phyloP scores from a whole-genome alignment of 2,888 invertebrate genomes.

The Apodemia mormo region DNA sequence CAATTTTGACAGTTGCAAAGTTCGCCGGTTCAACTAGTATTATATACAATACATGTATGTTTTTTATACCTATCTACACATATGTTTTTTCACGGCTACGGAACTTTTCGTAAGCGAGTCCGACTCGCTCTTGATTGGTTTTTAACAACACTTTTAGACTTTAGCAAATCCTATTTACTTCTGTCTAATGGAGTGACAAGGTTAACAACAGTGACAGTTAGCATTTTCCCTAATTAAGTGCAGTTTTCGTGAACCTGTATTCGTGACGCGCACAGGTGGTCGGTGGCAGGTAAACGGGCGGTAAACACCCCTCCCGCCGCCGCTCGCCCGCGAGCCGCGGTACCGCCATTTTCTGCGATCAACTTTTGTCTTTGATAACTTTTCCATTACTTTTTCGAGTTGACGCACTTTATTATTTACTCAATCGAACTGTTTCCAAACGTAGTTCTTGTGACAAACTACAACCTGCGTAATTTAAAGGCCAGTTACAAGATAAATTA shows the following conservation, averaged over 20 bases:
- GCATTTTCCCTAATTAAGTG: constrained; percentile 14
- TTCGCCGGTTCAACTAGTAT: no score
- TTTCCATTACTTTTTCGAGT: constrained; percentile 11
- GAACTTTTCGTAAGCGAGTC: no score
- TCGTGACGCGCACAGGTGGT: constrained; percentile 66
- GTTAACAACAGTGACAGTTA: background rate
- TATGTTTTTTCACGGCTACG: no score
- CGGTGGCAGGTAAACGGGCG: constrained; percentile 43
- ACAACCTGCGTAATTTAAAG: background rate
- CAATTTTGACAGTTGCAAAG: no score
- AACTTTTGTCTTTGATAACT: constrained; percentile 30
- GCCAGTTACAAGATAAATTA: background rate
- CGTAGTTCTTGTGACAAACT: background rate
- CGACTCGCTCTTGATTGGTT: no score
- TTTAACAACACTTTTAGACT: no score
- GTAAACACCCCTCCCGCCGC: constrained; percentile 17
- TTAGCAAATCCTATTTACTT: no score
- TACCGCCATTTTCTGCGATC: constrained; percentile 35
- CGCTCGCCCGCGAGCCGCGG: constrained; percentile 24
- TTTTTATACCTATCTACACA: no score
- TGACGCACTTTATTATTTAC: background rate
- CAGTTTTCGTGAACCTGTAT: constrained; percentile 32
- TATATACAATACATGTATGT: no score
- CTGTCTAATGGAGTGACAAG: no score
- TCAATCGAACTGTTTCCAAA: background rate